Base-by-base conservation (phyloP, 2,113 vertebrate genomes). In the Petrocephalus microphthalmus region DNA sequence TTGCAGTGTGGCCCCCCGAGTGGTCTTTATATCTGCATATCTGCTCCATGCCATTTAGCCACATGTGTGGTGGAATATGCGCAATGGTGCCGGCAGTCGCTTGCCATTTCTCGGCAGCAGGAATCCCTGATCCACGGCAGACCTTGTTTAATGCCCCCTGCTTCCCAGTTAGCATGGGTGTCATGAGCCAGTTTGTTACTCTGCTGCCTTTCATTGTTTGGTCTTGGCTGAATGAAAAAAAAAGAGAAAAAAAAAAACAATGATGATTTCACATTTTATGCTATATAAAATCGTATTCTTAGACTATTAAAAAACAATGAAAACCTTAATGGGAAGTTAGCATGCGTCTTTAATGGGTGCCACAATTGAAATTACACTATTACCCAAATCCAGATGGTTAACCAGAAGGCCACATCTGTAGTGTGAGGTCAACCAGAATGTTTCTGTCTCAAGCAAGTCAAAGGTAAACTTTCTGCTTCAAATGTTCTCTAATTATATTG, bases 1-100 rank as follows among this genome's bases (percentile, higher is more conserved):
- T 54, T 15, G 19, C 45, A 83, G 74, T 74, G 37, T 87, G 56
- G 45, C 88, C 87, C 84, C 84, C 87, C 87, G 5, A 53, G n/a
- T 22, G 3, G 17, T 67, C 57, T 25, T 74, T 87, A 47, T 47
- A 11, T 74, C 60, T 45, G 53, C 47, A 47, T 47, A 11, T 74
- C 60, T 45, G 53, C 47, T 49, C 13, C 13, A 49, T 53, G 8
- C 60, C 37, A 51, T 78, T 56, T 25, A 37, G 57, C 20, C 37
- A 47, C 84, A 29, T 51, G 22, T 25, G 82, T n/a, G 45, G 82
- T 84, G 82, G 20, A 25, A 49, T 25, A 45, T 84, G 29, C n/a
- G 25, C 25, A n/a, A 67, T 29, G 60, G n/a, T 4, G n/a, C 8
- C 60, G 60, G 29, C 60, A 3, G 29, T 29, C n/a, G 25, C 25